Evolutionary conservation across 2,797 vertebrate genomes (phyloP).

Genomic region (Lagothrix lagotricha): DNA sequence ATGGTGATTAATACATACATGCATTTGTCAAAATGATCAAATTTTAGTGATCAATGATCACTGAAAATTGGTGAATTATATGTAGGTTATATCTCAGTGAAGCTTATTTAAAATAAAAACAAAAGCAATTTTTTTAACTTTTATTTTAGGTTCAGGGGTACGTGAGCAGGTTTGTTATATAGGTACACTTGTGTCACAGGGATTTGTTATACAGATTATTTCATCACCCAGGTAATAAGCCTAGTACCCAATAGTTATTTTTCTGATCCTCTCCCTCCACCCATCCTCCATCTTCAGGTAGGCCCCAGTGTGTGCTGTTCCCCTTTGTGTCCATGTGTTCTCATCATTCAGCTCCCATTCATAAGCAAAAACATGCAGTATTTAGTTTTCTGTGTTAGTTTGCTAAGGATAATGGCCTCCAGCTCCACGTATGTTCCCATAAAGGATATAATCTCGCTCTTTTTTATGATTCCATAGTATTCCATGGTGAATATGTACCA

Average conservation of each 20-base stretch:
- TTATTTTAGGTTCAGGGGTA: background rate
- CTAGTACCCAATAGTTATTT: background rate
- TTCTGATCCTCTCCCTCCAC: background rate
- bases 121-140: background rate
- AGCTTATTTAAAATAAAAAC: background rate
- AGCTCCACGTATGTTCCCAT: background rate
- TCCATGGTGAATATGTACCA: background rate
- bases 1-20: background rate
- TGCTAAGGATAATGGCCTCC: background rate
- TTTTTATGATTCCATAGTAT: background rate
- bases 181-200: background rate
- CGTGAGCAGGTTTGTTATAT: background rate
- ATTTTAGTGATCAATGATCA: background rate
- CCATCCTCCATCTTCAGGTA: background rate
- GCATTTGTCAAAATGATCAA: background rate
- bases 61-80: background rate
- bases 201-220: background rate
- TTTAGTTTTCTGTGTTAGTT: background rate
- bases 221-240: background rate
- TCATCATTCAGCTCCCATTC: background rate
- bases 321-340: background rate
- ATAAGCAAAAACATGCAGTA: background rate
- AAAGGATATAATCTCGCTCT: background rate
- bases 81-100: background rate
- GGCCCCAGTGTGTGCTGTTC: background rate